A percentile compares a stretch with the other conserved stretches of the same genome.
Conservation (phyloP, 2,113 vertebrate species). For the Siniperca knerii region DNA sequence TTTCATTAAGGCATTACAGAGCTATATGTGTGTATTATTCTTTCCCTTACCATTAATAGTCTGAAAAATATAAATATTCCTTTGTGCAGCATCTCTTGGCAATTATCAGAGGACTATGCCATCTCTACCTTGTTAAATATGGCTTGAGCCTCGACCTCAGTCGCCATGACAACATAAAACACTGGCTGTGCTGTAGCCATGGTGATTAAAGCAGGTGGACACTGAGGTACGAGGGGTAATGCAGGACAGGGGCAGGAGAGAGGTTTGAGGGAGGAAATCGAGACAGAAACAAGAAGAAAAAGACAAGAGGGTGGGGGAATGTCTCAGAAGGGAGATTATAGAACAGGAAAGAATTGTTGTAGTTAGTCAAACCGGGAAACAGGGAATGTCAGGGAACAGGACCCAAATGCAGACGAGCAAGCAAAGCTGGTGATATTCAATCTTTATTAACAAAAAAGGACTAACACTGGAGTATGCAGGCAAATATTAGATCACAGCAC, state of each 20-base stretch:
- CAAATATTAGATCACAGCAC: too few species aligned
- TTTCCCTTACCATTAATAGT: background rate
- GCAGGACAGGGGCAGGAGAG: constrained; percentile 27
- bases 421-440: too few species aligned
- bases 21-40: background rate
- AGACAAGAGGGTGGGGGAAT: background rate
- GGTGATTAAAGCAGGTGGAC: constrained; percentile 62
- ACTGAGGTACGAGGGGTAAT: constrained; percentile 38
- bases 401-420: too few species aligned
- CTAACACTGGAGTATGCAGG: too few species aligned
- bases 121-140: constrained; percentile 51
- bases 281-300: background rate
- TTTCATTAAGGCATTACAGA: background rate
- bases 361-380: too few species aligned
- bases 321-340: background rate
- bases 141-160: constrained; percentile 54
- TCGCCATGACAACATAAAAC: constrained; percentile 66
- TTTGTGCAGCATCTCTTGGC: background rate
- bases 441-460: too few species aligned
- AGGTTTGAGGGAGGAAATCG: background rate
- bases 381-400: too few species aligned
- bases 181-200: constrained; percentile 58
- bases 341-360: background rate
- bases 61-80: background rate
- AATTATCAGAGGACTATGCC: constrained; percentile 48